Evolutionary conservation across 2,888 invertebrate species (phyloP).

Genomic region (Xestobium rufovillosum): DNA sequence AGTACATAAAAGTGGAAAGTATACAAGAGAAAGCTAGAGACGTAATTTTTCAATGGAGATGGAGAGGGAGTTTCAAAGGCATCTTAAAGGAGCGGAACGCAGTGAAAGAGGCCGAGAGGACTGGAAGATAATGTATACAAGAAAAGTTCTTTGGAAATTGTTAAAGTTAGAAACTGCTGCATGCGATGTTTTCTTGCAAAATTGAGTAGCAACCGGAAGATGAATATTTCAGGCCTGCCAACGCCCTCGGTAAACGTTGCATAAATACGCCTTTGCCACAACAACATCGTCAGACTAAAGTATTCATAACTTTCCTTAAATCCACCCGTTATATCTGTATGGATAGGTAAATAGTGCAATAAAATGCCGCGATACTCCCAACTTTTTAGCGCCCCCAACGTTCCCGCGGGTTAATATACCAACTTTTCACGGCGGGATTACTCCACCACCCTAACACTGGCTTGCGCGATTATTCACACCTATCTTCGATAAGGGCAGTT

Average conservation of each 20-base stretch:
- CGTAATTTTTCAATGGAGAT: conserved; percentile 20
- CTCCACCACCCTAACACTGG: no score
- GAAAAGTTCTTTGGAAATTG: conserved; percentile 34
- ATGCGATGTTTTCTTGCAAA: conserved; percentile 35
- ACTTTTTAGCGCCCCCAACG: no score
- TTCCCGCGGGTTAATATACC: no score
- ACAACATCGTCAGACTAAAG: conserved; percentile 20
- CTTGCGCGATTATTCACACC: no score
- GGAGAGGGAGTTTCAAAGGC: conserved; percentile 17
- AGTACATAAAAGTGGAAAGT: no score
- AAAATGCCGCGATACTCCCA: no score
- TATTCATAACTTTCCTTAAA: conserved; percentile 17
- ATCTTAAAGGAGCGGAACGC: conserved; percentile 12
- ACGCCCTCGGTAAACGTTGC: conserved; percentile 28
- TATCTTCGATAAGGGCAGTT: no score
- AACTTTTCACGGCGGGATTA: no score
- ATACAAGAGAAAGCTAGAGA: no score
- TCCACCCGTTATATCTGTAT: neutral
- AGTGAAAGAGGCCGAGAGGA: conserved; percentile 17
- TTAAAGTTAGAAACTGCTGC: conserved; percentile 36
- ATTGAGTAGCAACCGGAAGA: conserved; percentile 34
- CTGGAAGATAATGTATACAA: conserved; percentile 31
- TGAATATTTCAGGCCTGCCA: conserved; percentile 34
- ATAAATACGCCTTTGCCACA: conserved; percentile 25
- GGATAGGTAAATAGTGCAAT: conserved; percentile 1